Evolutionary conservation across 2,113 vertebrate species (phyloP).

Genomic region (Potamarius usumacintae): DNA sequence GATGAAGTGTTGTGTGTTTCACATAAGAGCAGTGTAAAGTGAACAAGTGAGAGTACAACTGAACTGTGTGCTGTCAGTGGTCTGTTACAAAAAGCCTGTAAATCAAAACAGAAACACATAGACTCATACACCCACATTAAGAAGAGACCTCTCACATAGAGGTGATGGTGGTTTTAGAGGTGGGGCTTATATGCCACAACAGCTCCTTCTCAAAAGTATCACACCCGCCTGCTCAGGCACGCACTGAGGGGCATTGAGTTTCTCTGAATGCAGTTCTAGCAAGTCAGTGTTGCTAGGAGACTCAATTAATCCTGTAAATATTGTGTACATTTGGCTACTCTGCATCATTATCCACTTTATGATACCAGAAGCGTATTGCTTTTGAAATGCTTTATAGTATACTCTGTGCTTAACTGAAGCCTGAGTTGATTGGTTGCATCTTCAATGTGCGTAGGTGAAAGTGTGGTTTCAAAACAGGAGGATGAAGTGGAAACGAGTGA

Average conservation of each 20-base stretch:
- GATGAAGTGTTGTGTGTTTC: constrained; percentile 27
- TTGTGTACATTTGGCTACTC: constrained; percentile 40
- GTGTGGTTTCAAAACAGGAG: constrained; percentile 98
- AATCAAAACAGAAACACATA: constrained; percentile 44
- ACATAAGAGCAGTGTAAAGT: constrained; percentile 27
- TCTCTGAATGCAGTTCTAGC: constrained; percentile 41
- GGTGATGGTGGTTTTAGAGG: constrained; percentile 45
- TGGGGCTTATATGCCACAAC: constrained; percentile 43
- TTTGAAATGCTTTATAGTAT: background rate
- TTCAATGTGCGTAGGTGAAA: constrained; percentile 81
- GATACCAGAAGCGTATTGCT: background rate
- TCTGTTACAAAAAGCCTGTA: constrained; percentile 38
- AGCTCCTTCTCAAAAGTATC: constrained; percentile 35
- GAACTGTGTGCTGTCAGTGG: constrained; percentile 39
- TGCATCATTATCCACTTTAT: constrained; percentile 35
- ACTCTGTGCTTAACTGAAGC: background rate
- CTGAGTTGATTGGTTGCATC: background rate
- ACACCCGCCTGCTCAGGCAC: constrained; percentile 33
- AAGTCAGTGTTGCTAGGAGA: constrained; percentile 46
- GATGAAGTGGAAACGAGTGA: constrained; percentile 99
- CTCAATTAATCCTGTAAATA: constrained; percentile 40
- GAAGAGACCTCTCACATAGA: constrained; percentile 28
- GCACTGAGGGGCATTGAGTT: constrained; percentile 47
- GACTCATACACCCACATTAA: background rate
- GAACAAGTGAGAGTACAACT: constrained; percentile 29